Base-by-base conservation (phyloP, 1,140 invertebrate genomes). In the Hycleus cichorii region DNA sequence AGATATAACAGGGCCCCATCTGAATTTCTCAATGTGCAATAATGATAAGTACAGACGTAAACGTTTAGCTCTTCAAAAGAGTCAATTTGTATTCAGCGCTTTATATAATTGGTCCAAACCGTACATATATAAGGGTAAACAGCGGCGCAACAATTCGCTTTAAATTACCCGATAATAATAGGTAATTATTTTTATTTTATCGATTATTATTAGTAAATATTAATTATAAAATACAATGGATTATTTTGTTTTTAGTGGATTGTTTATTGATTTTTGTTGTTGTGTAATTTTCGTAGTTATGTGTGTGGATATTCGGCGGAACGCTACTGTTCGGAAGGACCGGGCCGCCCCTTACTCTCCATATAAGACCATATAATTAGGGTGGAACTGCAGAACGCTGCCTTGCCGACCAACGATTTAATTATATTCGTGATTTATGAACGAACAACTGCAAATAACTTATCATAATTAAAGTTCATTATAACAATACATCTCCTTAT, bases 61-160 rank as follows among this genome's bases (percentile, higher is more conserved):
- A 64, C 65, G 65, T 68, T 68, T 68, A 68, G 56, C 64, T 61
- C 60, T 67, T 64, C 39, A 68, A 68, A 68, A 65, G 63, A 68
- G 67, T 68, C 67, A 68, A 68, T 68, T 68, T 68, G 67, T 68
- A 68, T 68, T 68, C 67, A 68, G 57, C 63, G 64, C 64, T 68
- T 64, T 66, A 63, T 68, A 68, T 68, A 68, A 68, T 68, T 68
- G 66, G 66, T 57, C 64, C 38, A 50, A 57, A 57, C 18, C 24
- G 42, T 38, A 42, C 42, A 46, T 42, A 57, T 50, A 45, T 57
- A 50, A 50, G 56, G 56, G 51, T 25, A 9, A 18, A 26, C 54
- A 57, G 54, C 49, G 54, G 11, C 54, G 54, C 11, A 46, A 24
- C 46, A 47, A 2, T 43, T 7, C n/a, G 49, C 11, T 32, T 39